Percentiles rank a stretch among this genome's conserved stretches.
Conservation (phyloP, 2,113 vertebrate species). For the Mesitornis unicolor region DNA sequence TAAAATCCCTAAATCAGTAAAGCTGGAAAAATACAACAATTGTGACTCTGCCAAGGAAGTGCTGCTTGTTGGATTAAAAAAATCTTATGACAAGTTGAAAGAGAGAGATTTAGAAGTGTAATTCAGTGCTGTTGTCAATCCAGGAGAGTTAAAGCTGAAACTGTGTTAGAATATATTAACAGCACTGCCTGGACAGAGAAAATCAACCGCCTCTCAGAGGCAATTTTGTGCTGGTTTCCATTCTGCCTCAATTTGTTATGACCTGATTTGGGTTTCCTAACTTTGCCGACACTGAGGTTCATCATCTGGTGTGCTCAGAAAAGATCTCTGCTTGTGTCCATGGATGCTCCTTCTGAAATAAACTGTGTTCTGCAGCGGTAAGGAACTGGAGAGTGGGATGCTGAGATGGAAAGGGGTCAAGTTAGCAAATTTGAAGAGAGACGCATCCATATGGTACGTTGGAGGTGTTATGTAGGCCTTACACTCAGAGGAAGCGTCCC, state of each 20-base stretch:
- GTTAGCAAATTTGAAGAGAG: neutral
- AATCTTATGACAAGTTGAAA: conserved; percentile 47
- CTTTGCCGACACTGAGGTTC: neutral
- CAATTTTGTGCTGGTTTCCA: neutral
- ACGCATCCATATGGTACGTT: neutral
- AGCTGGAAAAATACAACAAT: conserved; percentile 48
- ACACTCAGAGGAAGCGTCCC: rapidly evolving
- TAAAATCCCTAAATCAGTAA: conserved; percentile 54
- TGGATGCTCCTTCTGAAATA: neutral
- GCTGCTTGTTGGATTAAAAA: conserved; percentile 50
- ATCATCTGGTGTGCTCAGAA: neutral
- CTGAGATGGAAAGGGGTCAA: neutral
- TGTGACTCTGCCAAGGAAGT: conserved; percentile 38
- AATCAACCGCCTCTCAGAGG: neutral
- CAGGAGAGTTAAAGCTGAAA: conserved; percentile 25
- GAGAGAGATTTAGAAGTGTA: conserved; percentile 56
- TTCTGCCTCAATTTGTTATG: neutral
- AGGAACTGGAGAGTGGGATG: neutral
- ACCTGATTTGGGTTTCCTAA: neutral
- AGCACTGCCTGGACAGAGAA: neutral
- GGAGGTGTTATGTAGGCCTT: neutral
- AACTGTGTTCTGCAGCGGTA: neutral
- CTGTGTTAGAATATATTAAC: conserved; percentile 26
- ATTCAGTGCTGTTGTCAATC: conserved; percentile 57
- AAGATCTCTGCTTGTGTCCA: neutral